A percentile compares a stretch with the other conserved stretches of the same genome.
Evolutionary conservation across 2,888 invertebrate genomes (phyloP).

Genomic region (Euclidia mi): DNA sequence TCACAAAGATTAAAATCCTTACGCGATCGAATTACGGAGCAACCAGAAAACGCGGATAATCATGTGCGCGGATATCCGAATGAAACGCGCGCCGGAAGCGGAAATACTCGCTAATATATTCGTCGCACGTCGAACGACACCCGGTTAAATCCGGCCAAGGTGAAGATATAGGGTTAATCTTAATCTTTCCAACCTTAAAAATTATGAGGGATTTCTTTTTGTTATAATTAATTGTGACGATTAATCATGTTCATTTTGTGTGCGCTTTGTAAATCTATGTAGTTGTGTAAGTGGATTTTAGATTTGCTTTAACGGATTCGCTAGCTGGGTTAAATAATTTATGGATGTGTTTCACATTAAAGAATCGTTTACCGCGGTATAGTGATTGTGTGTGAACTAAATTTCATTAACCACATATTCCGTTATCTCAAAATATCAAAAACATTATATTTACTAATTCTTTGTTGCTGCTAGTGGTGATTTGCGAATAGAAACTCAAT

Average conservation of each 20-base stretch:
- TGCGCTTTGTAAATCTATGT: too few species aligned
- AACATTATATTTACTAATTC: too few species aligned
- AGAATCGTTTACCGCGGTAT: too few species aligned
- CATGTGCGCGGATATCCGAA: constrained; percentile 74
- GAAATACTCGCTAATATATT: constrained; percentile 81
- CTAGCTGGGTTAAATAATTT: too few species aligned
- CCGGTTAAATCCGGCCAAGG: constrained; percentile 85
- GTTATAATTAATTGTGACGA: constrained; percentile 62
- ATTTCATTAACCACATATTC: too few species aligned
- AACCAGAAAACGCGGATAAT: constrained; percentile 70
- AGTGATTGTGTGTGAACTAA: too few species aligned
- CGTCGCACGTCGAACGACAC: constrained; percentile 81
- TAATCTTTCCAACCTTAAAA: constrained; percentile 81
- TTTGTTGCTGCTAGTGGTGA: too few species aligned
- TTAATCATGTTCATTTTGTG: constrained; percentile 41
- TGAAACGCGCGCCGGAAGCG: constrained; percentile 63
- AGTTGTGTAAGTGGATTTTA: too few species aligned
- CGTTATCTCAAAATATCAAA: too few species aligned
- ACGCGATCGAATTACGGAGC: constrained; percentile 63
- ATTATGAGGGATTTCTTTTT: constrained; percentile 77
- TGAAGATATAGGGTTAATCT: constrained; percentile 86
- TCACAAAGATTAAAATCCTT: constrained; percentile 62
- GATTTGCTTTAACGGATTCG: too few species aligned
- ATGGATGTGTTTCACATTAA: too few species aligned
- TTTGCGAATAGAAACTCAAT: too few species aligned